These are phyloP conservation scores for Enteromius trimaculatus DNA, from an alignment of 2,797 vertebrate genomes.

Conservation along the genomic window DNA sequence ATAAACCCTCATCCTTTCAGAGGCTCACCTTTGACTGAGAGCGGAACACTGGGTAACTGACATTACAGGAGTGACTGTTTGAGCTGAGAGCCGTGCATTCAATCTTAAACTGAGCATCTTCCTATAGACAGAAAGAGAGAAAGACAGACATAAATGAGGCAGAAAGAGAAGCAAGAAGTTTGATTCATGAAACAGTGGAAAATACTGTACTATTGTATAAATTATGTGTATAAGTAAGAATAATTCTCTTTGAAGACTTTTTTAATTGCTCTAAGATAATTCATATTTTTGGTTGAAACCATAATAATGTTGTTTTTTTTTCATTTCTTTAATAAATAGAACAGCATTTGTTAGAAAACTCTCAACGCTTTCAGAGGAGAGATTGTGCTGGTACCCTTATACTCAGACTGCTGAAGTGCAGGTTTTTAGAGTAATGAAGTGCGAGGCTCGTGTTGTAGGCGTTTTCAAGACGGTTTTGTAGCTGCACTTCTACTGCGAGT, in stretches of 20 bases:
- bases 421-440: slow-evolving; percentile 87
- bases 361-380: neutral
- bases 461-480: slow-evolving; percentile 90
- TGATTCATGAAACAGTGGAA: neutral
- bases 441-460: slow-evolving; percentile 91
- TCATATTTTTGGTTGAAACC: neutral
- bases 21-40: slow-evolving; percentile 82
- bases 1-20: neutral
- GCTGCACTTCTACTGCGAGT: slow-evolving; percentile 80
- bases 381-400: slow-evolving; percentile 73
- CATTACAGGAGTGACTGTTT: slow-evolving; percentile 83
- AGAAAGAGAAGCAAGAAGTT: neutral
- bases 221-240: neutral
- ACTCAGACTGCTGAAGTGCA: slow-evolving; percentile 88
- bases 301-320: neutral
- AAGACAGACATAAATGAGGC: neutral
- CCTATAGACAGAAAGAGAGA: slow-evolving; percentile 71
- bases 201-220: neutral
- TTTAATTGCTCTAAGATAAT: neutral
- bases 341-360: neutral
- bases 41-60: slow-evolving; percentile 89
- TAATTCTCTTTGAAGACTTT: neutral
- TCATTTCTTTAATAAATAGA: neutral
- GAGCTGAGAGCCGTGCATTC: slow-evolving; percentile 80
- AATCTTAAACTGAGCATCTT: slow-evolving; percentile 82